phyloP scores from a whole-genome alignment of 1,140 invertebrate genomes.

The Camponotus floridanus region DNA sequence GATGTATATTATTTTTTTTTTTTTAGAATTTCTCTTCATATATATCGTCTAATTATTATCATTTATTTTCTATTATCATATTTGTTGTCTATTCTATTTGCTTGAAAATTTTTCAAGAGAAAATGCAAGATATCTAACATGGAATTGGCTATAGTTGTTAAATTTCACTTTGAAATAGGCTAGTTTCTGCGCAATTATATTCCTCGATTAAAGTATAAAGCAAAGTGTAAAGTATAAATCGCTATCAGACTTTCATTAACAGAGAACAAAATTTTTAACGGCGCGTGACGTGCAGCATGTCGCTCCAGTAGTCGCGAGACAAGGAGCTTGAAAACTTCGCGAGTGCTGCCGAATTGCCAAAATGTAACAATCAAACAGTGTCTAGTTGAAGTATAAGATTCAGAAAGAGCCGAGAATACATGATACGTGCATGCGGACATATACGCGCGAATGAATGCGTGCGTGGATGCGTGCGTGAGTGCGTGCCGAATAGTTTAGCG shows the following conservation, averaged over 20 bases:
- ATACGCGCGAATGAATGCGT: constrained; percentile 9
- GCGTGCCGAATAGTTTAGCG: constrained; percentile 50
- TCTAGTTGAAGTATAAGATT: constrained; percentile 71
- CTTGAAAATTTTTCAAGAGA: neutral
- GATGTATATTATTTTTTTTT: no score
- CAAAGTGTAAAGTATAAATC: neutral
- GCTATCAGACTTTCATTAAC: no score
- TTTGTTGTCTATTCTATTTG: neutral
- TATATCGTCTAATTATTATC: neutral
- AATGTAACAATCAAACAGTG: constrained; percentile 84
- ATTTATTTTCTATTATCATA: no score
- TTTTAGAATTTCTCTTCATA: no score
- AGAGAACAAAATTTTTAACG: constrained; percentile 4
- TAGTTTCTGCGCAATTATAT: neutral
- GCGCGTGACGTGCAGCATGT: constrained; percentile 23
- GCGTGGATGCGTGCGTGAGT: neutral
- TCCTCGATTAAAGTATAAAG: neutral
- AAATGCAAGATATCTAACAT: no score
- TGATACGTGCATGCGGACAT: neutral
- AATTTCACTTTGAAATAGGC: neutral
- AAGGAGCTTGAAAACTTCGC: constrained; percentile 79
- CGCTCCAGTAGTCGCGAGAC: constrained; percentile 65
- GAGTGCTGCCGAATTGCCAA: constrained; percentile 83
- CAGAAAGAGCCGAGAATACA: constrained; percentile 26
- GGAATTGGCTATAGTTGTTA: neutral